Conservation (phyloP, 92 coral and sea anemone species). For the Parazoanthus atlanticus region DNA sequence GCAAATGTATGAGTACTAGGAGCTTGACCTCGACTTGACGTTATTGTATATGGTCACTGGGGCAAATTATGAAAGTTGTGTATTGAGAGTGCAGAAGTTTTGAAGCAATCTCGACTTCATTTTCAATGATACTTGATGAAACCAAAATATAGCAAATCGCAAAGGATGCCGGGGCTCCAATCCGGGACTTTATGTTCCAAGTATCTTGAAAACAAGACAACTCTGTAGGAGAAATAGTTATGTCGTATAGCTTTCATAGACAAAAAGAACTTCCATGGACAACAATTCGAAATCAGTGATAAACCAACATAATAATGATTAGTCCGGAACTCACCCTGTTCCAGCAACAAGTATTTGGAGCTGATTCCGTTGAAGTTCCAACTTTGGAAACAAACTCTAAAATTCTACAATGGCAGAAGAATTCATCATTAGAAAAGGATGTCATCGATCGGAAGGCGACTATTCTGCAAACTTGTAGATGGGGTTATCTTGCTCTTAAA, state of each 20-base stretch:
- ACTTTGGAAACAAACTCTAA: constrained; percentile 39
- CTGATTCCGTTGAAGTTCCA: not conserved
- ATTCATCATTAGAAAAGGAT: not conserved
- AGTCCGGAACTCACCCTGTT: constrained; percentile 28
- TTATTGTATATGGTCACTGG: too few relatives aligned
- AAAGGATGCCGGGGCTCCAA: too few relatives aligned
- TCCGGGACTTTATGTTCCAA: too few relatives aligned
- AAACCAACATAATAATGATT: not conserved
- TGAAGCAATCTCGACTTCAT: too few relatives aligned
- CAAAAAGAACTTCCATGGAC: not conserved
- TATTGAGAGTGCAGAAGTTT: too few relatives aligned
- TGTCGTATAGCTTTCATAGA: not conserved
- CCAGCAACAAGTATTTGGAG: constrained; percentile 21
- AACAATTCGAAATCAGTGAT: not conserved
- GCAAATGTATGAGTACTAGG: too few relatives aligned
- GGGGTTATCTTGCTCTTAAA: not conserved
- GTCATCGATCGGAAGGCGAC: not conserved
- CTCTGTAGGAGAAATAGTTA: not conserved
- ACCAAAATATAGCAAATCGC: too few relatives aligned
- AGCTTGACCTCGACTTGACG: too few relatives aligned
- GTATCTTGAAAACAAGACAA: too few relatives aligned
- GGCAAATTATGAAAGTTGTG: too few relatives aligned
- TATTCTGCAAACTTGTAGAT: too few relatives aligned
- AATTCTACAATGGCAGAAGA: constrained; percentile 13
- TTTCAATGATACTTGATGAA: too few relatives aligned